These are phyloP conservation scores for Callorhinus ursinus DNA, from an alignment of 2,113 vertebrate species.

Conservation along the genomic window DNA sequence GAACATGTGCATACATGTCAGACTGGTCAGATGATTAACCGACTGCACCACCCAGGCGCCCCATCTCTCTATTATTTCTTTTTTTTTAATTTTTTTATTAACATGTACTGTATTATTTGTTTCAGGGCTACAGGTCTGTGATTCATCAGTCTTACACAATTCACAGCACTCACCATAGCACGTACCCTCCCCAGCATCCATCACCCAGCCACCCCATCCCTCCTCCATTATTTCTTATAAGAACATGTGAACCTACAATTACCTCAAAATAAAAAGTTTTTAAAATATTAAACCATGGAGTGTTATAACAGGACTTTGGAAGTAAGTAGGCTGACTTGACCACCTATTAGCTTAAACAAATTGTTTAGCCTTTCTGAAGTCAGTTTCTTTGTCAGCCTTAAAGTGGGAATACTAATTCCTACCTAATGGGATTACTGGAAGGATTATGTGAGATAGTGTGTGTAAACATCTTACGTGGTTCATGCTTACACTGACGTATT, in stretches of 20 bases:
- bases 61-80: not conserved
- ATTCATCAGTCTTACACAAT: too few relatives aligned
- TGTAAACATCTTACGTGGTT: not conserved
- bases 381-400: not conserved
- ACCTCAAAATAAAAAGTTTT: conserved; percentile 12
- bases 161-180: too few relatives aligned
- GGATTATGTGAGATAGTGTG: not conserved
- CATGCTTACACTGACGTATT: not conserved
- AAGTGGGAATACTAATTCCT: not conserved
- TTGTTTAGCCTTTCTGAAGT: not conserved
- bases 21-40: not conserved
- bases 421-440: not conserved
- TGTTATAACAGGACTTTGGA: not conserved
- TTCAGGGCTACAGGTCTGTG: too few relatives aligned
- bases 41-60: not conserved
- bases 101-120: too few relatives aligned
- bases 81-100: too few relatives aligned
- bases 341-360: not conserved
- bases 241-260: not conserved
- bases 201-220: too few relatives aligned
- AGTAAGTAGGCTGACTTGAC: not conserved
- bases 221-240: not conserved
- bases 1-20: not conserved
- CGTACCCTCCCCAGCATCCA: too few relatives aligned
- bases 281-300: not conserved